Conservation (phyloP, 2,113 vertebrate genomes). For the Lophura nycthemera region DNA sequence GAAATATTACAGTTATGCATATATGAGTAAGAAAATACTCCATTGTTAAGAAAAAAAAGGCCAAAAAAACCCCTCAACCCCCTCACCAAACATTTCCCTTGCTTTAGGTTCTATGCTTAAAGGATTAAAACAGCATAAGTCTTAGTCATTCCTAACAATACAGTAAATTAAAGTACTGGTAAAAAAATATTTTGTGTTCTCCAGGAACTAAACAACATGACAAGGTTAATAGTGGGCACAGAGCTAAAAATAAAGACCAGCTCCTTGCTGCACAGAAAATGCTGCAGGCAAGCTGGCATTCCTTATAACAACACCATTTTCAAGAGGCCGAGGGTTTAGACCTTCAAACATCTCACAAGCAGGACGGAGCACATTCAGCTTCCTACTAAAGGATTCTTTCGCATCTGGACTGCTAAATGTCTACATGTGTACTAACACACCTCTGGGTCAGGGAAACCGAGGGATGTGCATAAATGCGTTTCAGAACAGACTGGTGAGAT, state of each 20-base stretch:
- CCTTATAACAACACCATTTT: not conserved
- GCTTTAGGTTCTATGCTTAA: constrained; percentile 19
- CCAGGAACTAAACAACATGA: not conserved
- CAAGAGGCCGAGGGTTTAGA: not conserved
- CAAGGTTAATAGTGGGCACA: not conserved
- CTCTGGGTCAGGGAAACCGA: not conserved
- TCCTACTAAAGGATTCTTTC: not conserved
- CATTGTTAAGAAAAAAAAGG: not conserved
- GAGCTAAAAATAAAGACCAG: not conserved
- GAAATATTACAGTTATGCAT: constrained; percentile 59
- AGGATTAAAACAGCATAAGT: not conserved
- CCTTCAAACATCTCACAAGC: not conserved
- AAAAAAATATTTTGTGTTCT: not conserved
- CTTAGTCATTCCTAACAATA: not conserved
- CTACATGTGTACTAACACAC: not conserved
- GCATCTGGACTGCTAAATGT: not conserved
- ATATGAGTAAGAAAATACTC: constrained; percentile 29
- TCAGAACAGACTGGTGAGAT: not conserved
- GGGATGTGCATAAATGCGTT: not conserved
- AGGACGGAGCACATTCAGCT: not conserved
- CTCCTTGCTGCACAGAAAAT: not conserved
- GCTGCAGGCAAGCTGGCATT: not conserved
- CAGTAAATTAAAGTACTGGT: not conserved
- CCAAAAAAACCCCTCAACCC: not conserved
- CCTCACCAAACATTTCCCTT: constrained; percentile 3